Conservation (phyloP, 2,888 invertebrate species). For the Stegophylla sp. region DNA sequence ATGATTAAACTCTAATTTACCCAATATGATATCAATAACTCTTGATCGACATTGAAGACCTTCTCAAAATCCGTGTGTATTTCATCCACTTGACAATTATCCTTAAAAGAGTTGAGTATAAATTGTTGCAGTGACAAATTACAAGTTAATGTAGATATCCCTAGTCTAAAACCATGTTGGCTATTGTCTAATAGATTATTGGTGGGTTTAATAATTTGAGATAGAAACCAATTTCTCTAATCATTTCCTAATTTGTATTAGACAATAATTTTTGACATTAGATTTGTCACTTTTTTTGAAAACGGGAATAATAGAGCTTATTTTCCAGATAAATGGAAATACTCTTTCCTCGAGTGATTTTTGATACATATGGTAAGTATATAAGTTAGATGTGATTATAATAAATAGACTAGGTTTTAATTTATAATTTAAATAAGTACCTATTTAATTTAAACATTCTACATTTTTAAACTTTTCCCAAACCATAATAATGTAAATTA, state of each 20-base stretch:
- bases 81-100: slow-evolving; percentile 60
- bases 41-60: slow-evolving; percentile 61
- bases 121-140: slow-evolving; percentile 58
- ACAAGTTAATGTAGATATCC: slow-evolving; percentile 61
- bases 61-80: too few species aligned
- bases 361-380: too few species aligned
- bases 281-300: slow-evolving; percentile 60
- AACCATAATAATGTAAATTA: too few species aligned
- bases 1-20: slow-evolving; percentile 21
- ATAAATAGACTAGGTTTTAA: too few species aligned
- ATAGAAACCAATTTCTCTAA: too few species aligned
- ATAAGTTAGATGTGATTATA: too few species aligned
- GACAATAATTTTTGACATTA: too few species aligned
- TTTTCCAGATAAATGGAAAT: slow-evolving; percentile 46
- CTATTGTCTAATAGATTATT: slow-evolving; percentile 28
- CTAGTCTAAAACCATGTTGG: slow-evolving; percentile 61
- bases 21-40: too few species aligned
- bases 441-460: too few species aligned
- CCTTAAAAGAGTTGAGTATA: slow-evolving; percentile 60
- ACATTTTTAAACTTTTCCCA: too few species aligned
- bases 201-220: slow-evolving; percentile 25
- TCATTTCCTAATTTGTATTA: too few species aligned
- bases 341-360: neutral
- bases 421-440: too few species aligned
- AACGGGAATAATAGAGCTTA: slow-evolving; percentile 48